Base-by-base conservation (phyloP, 2,797 vertebrate genomes). In the Pterois miles region DNA sequence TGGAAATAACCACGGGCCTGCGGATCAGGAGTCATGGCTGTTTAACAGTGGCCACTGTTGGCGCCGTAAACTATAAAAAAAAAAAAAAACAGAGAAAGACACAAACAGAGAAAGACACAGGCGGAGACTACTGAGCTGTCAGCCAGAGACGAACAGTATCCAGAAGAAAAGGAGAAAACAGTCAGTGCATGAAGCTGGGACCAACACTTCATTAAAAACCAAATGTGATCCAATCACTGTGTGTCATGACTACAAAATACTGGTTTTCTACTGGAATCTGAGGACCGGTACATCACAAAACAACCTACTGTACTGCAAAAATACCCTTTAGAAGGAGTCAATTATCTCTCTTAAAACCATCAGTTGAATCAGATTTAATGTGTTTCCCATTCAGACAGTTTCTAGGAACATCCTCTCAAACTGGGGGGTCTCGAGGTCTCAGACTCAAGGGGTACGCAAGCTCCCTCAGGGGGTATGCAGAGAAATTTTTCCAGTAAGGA, bases 1-100 rank as follows among this genome's bases (percentile, higher is more conserved):
- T 94, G 91, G 89, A 95, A 95, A 95, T 95, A 95, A 92, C 92
- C 86, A 80, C 65, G 34, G 25, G 82, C 90, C 86, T 79, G 87
- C 76, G 63, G 87, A 87, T 87, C 87, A 86, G 90, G 89, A 93
- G 88, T 91, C 92, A 92, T 71, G 85, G 81, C 83, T 91, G 86
- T 90, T 86, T 84, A 91, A 92, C 92, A 83, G 90, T 82, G 85
- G 93, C 89, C 88, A 85, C 86, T 82, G 89, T 85, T 92, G 90
- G 90, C 74, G 1, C 34, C 25, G 72, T 76, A 66, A 84, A 89
- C 75, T 20, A 43, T 48, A 31, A 50, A 33, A n/a, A 65, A 4
- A 63, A 75, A 22, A 46, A 50, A 40, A 33, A n/a, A 65, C 6
- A 63, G 76, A 22, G 52, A 50, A 40, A 56, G 22, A 82, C 33